phyloP scores from a whole-genome alignment of 2,113 vertebrate genomes.

The Panthera tigris region DNA sequence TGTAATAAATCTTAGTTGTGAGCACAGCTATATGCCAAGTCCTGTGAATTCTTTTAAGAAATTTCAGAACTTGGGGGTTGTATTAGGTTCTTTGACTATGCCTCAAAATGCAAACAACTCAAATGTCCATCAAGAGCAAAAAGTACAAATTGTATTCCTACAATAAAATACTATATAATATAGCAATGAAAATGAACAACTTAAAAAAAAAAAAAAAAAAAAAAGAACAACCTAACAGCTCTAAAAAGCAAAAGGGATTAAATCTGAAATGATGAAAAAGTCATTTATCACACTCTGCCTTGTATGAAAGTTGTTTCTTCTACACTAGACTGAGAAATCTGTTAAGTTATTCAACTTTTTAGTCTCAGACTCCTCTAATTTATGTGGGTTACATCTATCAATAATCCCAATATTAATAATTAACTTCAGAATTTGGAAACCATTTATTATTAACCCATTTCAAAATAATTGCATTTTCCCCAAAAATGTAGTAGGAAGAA shows the following conservation, averaged over 20 bases:
- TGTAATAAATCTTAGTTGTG: not conserved
- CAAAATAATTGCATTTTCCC: not conserved
- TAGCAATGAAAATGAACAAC: not conserved
- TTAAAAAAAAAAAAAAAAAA: too few species aligned
- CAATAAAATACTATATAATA: not conserved
- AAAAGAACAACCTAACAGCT: not conserved
- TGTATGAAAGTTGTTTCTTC: not conserved
- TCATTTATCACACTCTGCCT: not conserved
- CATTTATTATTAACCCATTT: not conserved
- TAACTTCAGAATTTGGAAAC: slow-evolving; percentile 4
- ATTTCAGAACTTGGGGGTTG: not conserved
- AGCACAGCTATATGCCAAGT: not conserved
- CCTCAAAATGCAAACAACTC: not conserved
- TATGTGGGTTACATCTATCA: not conserved
- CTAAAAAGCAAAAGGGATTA: not conserved
- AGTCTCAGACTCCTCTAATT: not conserved
- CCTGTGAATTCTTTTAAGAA: not conserved
- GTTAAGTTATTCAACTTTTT: not conserved
- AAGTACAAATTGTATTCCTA: not conserved
- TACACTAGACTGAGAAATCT: not conserved
- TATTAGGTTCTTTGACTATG: not conserved
- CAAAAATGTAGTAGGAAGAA: not conserved
- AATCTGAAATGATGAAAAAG: not conserved
- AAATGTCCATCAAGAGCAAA: not conserved
- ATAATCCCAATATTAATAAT: not conserved